Base-by-base conservation (phyloP, 2,888 invertebrate species). In the Coelopa pilipes region DNA sequence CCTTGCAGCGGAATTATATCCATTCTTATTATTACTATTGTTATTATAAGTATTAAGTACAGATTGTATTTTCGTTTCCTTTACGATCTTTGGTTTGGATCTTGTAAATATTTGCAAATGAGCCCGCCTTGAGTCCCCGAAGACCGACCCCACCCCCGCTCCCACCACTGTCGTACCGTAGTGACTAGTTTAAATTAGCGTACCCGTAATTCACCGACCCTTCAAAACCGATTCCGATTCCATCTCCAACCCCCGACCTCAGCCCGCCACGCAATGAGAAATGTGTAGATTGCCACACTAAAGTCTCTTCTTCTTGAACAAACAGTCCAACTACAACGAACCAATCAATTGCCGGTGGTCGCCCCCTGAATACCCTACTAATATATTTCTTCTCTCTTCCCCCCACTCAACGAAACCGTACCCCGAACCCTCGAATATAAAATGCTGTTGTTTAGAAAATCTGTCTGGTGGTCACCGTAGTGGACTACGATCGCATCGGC, bases 401-500 rank as follows among this genome's bases (percentile, higher is more conserved):
- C 34, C 34, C 34, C 34, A 34, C 10, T 34, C 21, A 21, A 21
- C n/a, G 19, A 57, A 68, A 68, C 34, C 34, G 4, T 7, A 34
- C 34, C 34, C 34, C 34, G 34, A 34, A 66, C 13, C 50, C n/a
- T n/a, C 9, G 12, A 49, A 67, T 15, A 53, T 46, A 59, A 47
- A 59, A 19, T 4, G 34, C 46, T 71, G 72, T 73, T 77, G 62
- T 72, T 49, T 85, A 99, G 99, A 99, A 99, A 96, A 98, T 99
- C 87, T 96, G 98, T 89, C 92, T 99, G 91, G 94, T 96, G 89
- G 94, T 99, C 86, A 99, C 99, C 78, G 99, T 99, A 87, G 99
- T 99, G 89, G 99, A 99, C 90, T 99, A 99, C 90, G 99, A 99
- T 90, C 96, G 99, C 88, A 98, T 99, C 89, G 99, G 99, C 79